Evolutionary conservation across 2,113 vertebrate genomes (phyloP).

Genomic region (Poeciliopsis occidentalis): DNA sequence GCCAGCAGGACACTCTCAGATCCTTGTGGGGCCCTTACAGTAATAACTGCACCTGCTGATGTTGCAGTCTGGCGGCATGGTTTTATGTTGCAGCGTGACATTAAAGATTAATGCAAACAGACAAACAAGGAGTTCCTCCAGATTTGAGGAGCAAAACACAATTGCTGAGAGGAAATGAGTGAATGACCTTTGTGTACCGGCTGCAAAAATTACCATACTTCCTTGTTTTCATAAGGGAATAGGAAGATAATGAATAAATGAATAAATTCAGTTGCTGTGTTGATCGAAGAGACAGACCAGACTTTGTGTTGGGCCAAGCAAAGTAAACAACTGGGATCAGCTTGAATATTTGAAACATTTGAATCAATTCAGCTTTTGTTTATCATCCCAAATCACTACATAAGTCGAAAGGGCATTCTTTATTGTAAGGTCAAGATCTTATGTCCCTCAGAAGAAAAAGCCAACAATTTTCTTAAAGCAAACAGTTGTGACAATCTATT

Average conservation of each 20-base stretch:
- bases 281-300: slow-evolving; percentile 1
- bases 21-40: slow-evolving; percentile 11
- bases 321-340: slow-evolving; percentile 29
- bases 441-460: background rate
- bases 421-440: background rate
- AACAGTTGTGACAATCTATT: slow-evolving; percentile 10
- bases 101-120: slow-evolving; percentile 39
- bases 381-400: background rate
- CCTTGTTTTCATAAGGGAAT: slow-evolving; percentile 11
- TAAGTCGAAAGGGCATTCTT: background rate
- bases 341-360: background rate
- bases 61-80: slow-evolving; percentile 13
- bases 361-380: slow-evolving; percentile 5
- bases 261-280: slow-evolving; percentile 6
- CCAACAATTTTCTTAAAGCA: background rate
- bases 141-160: background rate
- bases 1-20: background rate
- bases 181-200: slow-evolving; percentile 25
- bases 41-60: slow-evolving; percentile 31
- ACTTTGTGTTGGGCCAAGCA: slow-evolving; percentile 6
- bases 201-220: slow-evolving; percentile 10
- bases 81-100: slow-evolving; percentile 5
- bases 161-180: slow-evolving; percentile 6
- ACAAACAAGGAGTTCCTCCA: slow-evolving; percentile 13
- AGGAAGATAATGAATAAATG: slow-evolving; percentile 27